A percentile compares a stretch with the other conserved stretches of the same genome.
Evolutionary conservation across 2,888 invertebrate species (phyloP).

Genomic region (Yponomeuta sedellus): DNA sequence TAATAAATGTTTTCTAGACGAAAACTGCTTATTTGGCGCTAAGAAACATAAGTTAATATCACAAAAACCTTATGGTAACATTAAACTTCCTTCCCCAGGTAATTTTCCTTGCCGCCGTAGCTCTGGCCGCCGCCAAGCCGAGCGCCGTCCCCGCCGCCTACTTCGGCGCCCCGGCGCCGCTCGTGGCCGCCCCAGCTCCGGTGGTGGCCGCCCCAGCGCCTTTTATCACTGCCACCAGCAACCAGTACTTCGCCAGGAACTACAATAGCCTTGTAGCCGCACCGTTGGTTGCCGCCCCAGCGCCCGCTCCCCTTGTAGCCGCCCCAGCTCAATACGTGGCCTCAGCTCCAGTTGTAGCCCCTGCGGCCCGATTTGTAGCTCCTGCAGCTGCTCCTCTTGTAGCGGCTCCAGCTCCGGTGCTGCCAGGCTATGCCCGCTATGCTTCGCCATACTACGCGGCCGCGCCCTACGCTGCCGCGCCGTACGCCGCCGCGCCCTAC

Average conservation of each 20-base stretch:
- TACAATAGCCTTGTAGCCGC: constrained; percentile 71
- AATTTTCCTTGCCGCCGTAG: constrained; percentile 50
- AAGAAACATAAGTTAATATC: too few species aligned
- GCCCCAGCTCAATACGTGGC: constrained; percentile 39
- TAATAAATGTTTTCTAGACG: too few species aligned
- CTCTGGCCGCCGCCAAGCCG: constrained; percentile 51
- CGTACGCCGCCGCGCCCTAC: constrained; percentile 25
- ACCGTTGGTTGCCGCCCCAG: constrained; percentile 60
- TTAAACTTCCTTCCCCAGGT: constrained; percentile 40
- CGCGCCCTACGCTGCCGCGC: constrained; percentile 18
- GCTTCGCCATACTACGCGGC: constrained; percentile 16
- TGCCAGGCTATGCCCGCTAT: constrained; percentile 19
- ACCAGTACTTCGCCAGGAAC: constrained; percentile 79
- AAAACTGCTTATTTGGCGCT: too few species aligned
- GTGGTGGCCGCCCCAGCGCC: constrained; percentile 62
- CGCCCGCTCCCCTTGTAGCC: constrained; percentile 52
- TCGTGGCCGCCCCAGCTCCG: constrained; percentile 39
- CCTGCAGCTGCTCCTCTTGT: constrained; percentile 17
- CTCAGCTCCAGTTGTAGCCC: constrained; percentile 33
- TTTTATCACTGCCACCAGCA: constrained; percentile 80
- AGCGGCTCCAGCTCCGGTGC: constrained; percentile 15
- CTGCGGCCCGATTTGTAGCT: constrained; percentile 28
- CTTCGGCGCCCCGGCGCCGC: constrained; percentile 27
- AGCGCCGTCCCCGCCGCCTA: constrained; percentile 38
- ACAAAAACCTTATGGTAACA: background rate